These are phyloP conservation scores for Edolisoma coerulescens DNA, from an alignment of 2,113 vertebrate genomes.

Conservation along the genomic window DNA sequence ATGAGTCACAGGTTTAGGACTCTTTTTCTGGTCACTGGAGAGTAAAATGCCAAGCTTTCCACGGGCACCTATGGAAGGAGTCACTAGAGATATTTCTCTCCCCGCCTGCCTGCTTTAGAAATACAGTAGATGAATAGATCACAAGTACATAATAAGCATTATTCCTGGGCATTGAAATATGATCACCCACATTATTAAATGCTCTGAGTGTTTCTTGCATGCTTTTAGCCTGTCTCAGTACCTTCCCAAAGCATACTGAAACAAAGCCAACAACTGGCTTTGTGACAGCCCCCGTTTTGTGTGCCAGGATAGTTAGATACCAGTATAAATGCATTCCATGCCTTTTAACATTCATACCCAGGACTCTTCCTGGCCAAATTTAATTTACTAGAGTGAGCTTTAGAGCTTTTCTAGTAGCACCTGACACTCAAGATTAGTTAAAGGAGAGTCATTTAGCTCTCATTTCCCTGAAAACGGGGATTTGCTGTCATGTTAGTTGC, in stretches of 20 bases:
- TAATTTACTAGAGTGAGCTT: neutral
- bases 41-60: neutral
- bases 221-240: neutral
- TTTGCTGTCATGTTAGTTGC: neutral
- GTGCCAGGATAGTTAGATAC: neutral
- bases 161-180: neutral
- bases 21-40: neutral
- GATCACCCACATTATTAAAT: neutral
- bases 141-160: accelerated
- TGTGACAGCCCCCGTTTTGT: neutral
- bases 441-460: neutral
- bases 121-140: neutral
- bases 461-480: neutral
- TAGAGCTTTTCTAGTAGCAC: neutral
- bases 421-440: neutral
- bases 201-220: neutral
- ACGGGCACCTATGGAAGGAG: neutral
- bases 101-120: neutral
- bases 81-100: neutral
- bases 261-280: neutral
- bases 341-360: neutral
- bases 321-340: neutral
- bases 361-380: neutral
- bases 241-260: neutral
- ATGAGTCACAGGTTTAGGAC: neutral